A percentile compares a stretch with the other conserved stretches of the same genome.
These are phyloP conservation scores for Phoxinus phoxinus DNA, from an alignment of 2,113 vertebrate species.

Conservation along the genomic window DNA sequence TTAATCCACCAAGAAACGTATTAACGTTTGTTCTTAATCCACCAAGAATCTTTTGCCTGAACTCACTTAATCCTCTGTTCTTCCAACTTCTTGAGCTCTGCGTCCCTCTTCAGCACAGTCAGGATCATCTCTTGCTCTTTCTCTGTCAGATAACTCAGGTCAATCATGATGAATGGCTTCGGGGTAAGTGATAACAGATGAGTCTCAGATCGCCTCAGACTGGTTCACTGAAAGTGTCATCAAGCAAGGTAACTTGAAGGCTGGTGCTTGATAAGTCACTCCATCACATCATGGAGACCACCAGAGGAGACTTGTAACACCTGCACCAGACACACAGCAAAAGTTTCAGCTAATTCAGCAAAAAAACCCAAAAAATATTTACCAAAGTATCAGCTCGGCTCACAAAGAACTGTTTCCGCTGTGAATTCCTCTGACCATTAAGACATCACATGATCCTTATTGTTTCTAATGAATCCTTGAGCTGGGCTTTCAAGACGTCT, in stretches of 20 bases:
- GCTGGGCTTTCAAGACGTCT: not conserved
- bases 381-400: not conserved
- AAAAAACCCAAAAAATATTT: not conserved
- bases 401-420: not conserved
- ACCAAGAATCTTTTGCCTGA: not conserved
- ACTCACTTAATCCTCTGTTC: conserved; percentile 88
- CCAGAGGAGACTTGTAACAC: not conserved
- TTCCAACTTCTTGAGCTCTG: conserved; percentile 85
- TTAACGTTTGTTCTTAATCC: not conserved
- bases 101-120: conserved; percentile 87
- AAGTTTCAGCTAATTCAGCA: not conserved
- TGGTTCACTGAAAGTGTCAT: conserved; percentile 1
- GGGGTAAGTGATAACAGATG: not conserved
- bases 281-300: conserved; percentile 4
- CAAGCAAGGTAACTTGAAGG: not conserved
- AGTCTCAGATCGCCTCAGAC: conserved; percentile 1
- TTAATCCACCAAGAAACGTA: not conserved
- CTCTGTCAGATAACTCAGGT: conserved; percentile 90
- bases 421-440: conserved; percentile 19
- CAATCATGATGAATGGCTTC: conserved; percentile 82
- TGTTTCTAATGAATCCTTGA: conserved; percentile 6
- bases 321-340: conserved; percentile 26
- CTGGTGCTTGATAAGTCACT: not conserved
- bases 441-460: conserved; percentile 18
- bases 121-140: conserved; percentile 89